Evolutionary conservation across 2,113 vertebrate species (phyloP).

Genomic region (Poeciliopsis retropinna): DNA sequence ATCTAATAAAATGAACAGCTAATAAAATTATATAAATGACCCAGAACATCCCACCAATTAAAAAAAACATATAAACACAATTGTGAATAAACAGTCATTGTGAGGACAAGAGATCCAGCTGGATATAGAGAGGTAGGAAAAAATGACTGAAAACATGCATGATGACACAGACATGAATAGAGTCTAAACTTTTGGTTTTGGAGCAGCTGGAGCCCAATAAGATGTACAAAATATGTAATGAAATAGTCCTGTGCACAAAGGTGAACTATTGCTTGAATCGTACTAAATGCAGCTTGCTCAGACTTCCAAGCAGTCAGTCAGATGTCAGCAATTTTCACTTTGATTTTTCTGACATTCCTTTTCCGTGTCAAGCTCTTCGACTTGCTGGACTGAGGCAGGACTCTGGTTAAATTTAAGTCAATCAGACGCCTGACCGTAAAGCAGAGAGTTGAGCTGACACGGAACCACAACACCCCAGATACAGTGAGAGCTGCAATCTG

Average conservation of each 20-base stretch:
- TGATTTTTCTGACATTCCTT: not conserved
- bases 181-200: not conserved
- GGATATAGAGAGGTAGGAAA: not conserved
- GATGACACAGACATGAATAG: not conserved
- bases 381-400: not conserved
- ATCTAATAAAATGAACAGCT: not conserved
- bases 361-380: not conserved
- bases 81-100: too few relatives aligned
- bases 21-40: not conserved
- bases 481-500: too few relatives aligned
- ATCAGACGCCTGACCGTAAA: constrained; percentile 3
- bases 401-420: not conserved
- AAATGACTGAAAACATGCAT: not conserved
- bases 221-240: not conserved
- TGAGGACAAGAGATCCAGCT: not conserved
- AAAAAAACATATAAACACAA: not conserved
- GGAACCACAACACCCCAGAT: constrained; percentile 5
- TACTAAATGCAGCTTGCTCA: not conserved
- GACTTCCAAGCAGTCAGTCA: not conserved
- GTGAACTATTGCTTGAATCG: not conserved
- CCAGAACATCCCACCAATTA: not conserved
- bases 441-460: not conserved
- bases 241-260: not conserved
- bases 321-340: not conserved
- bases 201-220: not conserved